Evolutionary conservation across 2,113 vertebrate species (phyloP).

Genomic region (Corythaeola cristata): DNA sequence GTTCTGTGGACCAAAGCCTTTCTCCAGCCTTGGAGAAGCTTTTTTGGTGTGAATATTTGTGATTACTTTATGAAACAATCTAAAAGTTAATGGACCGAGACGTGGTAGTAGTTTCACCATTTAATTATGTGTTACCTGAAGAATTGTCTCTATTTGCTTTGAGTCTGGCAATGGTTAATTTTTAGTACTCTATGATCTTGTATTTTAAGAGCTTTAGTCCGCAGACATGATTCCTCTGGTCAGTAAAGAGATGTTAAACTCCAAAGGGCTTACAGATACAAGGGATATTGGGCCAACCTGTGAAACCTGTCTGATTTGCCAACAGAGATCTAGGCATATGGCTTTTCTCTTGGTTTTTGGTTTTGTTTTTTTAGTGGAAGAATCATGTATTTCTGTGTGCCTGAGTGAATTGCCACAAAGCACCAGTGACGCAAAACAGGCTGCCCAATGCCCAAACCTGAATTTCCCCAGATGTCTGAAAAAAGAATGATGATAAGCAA

Average conservation of each 20-base stretch:
- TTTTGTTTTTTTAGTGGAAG: background rate
- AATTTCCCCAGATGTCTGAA: background rate
- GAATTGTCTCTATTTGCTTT: background rate
- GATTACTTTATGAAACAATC: background rate
- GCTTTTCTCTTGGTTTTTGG: too few relatives aligned
- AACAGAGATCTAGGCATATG: background rate
- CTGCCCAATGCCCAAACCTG: background rate
- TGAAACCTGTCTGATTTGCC: background rate
- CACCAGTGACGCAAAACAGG: background rate
- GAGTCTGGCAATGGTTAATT: background rate
- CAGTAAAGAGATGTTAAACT: background rate
- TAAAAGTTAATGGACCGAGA: background rate
- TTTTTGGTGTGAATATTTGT: background rate
- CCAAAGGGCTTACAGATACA: background rate
- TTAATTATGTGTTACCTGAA: background rate
- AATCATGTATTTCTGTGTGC: background rate
- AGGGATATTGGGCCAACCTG: background rate
- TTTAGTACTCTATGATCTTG: background rate
- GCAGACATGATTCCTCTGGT: background rate
- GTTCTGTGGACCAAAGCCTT: background rate
- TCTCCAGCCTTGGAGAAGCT: background rate
- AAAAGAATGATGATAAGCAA: background rate
- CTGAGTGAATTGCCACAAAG: background rate
- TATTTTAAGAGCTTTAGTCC: background rate
- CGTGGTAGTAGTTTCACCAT: background rate